Percentiles rank a stretch among this genome's conserved stretches.
phyloP scores from a whole-genome alignment of 2,113 vertebrate species.

The Brachionichthys hirsutus region DNA sequence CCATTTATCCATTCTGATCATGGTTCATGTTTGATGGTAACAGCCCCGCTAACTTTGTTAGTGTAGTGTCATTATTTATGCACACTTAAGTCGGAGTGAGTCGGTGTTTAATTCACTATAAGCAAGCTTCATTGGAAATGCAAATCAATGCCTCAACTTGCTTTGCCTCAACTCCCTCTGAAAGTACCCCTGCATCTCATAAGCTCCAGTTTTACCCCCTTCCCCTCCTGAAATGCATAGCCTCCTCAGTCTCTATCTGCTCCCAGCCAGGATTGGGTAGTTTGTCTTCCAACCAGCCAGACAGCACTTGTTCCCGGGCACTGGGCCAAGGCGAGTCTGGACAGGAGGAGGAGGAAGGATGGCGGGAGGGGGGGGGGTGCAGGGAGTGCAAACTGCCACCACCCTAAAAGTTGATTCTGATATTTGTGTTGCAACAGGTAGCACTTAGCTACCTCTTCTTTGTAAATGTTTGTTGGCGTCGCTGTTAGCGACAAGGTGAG shows the following conservation, averaged over 20 bases:
- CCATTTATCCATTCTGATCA: conserved; percentile 39
- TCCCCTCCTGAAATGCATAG: conserved; percentile 9
- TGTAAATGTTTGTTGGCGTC: conserved; percentile 19
- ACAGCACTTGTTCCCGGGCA: conserved; percentile 55
- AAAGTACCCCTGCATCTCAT: conserved; percentile 39
- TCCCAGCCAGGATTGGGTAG: conserved; percentile 48
- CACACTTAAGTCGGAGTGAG: conserved; percentile 71
- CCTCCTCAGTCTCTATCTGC: conserved; percentile 55
- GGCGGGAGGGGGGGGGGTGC: neutral
- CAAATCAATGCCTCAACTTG: conserved; percentile 69
- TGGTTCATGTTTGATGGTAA: conserved; percentile 44
- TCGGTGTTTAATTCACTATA: conserved; percentile 77
- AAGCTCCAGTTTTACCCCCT: conserved; percentile 12
- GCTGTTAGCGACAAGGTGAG: neutral
- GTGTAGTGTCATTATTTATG: conserved; percentile 74
- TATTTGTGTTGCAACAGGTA: conserved; percentile 31
- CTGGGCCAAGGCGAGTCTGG: conserved; percentile 48
- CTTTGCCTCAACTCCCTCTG: conserved; percentile 58
- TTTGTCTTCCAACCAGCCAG: conserved; percentile 60
- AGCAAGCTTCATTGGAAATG: conserved; percentile 78
- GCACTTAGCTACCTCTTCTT: neutral
- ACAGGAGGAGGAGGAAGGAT: conserved; percentile 21
- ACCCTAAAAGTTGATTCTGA: conserved; percentile 6
- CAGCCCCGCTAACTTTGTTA: conserved; percentile 68
- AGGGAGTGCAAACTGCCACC: neutral